Evolutionary conservation across 2,888 invertebrate genomes (phyloP).

Genomic region (Dolichopus griseipennis): DNA sequence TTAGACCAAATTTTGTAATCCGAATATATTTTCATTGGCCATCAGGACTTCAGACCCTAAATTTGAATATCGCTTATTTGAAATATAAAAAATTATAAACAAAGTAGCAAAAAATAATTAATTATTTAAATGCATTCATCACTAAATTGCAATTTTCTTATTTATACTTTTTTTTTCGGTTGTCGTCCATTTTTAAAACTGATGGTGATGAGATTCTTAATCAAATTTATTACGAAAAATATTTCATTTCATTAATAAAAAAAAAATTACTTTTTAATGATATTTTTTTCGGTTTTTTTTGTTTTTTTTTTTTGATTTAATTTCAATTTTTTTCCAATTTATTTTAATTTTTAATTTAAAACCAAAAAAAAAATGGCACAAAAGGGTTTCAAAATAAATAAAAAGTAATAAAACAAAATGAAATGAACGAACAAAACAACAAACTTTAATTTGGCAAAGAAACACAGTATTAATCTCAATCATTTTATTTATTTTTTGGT

Average conservation of each 20-base stretch:
- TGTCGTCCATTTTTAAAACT: background rate
- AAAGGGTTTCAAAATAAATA: background rate
- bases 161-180: background rate
- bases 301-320: background rate
- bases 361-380: background rate
- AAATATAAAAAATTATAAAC: too few relatives aligned
- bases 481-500: background rate
- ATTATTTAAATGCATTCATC: background rate
- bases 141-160: background rate
- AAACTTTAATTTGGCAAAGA: slow-evolving; percentile 1
- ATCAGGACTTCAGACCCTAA: too few relatives aligned
- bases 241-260: background rate
- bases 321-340: background rate
- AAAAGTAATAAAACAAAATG: background rate
- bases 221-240: background rate
- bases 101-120: too few relatives aligned
- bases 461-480: background rate
- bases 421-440: background rate
- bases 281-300: background rate
- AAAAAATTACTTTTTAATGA: background rate
- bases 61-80: too few relatives aligned
- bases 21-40: too few relatives aligned
- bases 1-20: too few relatives aligned
- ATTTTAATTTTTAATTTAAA: background rate
- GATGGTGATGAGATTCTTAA: background rate